Percentiles rank a stretch among this genome's conserved stretches.
These are phyloP conservation scores for Zalophus californianus DNA, from an alignment of 2,797 vertebrate species.

Conservation along the genomic window DNA sequence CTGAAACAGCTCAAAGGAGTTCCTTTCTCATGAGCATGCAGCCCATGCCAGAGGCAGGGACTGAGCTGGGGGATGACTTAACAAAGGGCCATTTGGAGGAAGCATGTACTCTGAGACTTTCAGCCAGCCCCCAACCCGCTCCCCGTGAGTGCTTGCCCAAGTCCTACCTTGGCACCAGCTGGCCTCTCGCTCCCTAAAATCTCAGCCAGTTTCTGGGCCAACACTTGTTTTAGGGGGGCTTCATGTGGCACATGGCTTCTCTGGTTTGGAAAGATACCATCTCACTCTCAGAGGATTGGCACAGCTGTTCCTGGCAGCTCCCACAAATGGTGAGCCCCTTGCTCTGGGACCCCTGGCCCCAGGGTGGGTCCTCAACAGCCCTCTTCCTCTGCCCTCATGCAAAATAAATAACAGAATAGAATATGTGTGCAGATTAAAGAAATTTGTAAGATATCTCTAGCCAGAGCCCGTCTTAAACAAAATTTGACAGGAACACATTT, in stretches of 20 bases:
- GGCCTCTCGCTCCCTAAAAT: neutral
- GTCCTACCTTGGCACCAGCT: neutral
- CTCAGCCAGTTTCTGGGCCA: neutral
- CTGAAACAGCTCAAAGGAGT: neutral
- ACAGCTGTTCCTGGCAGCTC: neutral
- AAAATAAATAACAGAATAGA: neutral
- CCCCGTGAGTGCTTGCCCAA: neutral
- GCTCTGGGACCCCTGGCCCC: neutral
- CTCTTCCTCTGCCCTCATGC: neutral
- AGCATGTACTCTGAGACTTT: neutral
- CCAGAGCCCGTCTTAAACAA: neutral
- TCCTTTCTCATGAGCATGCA: neutral
- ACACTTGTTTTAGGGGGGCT: neutral
- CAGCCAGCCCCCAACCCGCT: no score
- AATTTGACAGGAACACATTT: conserved; percentile 9
- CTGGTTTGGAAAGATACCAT: neutral
- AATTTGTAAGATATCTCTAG: neutral
- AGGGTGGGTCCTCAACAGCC: neutral
- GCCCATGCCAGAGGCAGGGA: neutral
- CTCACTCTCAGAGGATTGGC: neutral
- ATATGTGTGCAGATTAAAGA: neutral
- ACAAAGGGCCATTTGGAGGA: neutral
- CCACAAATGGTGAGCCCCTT: neutral
- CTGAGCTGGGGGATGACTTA: neutral
- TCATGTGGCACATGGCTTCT: neutral